phyloP scores from a whole-genome alignment of 1,140 invertebrate species.

The Drosophila tristis region DNA sequence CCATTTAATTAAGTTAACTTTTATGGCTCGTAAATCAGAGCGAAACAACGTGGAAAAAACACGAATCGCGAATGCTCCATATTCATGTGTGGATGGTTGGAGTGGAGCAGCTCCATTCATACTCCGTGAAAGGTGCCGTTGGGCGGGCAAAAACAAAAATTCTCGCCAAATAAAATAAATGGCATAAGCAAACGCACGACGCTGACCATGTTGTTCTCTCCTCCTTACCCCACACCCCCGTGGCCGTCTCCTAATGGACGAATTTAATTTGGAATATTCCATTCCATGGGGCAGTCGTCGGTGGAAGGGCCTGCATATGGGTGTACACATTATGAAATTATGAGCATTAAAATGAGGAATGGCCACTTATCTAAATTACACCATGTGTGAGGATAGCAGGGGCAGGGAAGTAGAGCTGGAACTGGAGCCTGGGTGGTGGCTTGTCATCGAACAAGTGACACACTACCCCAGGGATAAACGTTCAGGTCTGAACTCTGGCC shows the following conservation, averaged over 20 bases:
- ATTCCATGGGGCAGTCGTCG: not conserved
- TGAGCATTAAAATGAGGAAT: slow-evolving; percentile 84
- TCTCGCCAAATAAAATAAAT: slow-evolving; percentile 71
- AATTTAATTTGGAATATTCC: slow-evolving; percentile 60
- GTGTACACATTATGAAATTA: slow-evolving; percentile 83
- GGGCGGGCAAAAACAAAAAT: slow-evolving; percentile 62
- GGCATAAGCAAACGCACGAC: slow-evolving; percentile 52
- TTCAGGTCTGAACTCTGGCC: slow-evolving; percentile 48
- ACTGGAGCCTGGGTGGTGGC: slow-evolving; percentile 4
- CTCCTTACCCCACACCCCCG: not conserved
- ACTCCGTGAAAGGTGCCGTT: slow-evolving; percentile 61
- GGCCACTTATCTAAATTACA: slow-evolving; percentile 84
- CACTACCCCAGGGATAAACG: slow-evolving; percentile 41
- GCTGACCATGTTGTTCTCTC: slow-evolving; percentile 75
- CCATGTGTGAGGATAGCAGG: slow-evolving; percentile 60
- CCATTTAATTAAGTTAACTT: slow-evolving; percentile 82
- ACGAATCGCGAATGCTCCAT: slow-evolving; percentile 69
- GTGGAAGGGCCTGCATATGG: slow-evolving; percentile 57
- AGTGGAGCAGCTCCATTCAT: slow-evolving; percentile 13
- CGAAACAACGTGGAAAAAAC: slow-evolving; percentile 56
- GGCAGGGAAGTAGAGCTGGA: slow-evolving; percentile 9
- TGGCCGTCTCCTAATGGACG: slow-evolving; percentile 52
- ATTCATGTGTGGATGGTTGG: slow-evolving; percentile 49
- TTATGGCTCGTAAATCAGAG: slow-evolving; percentile 77
- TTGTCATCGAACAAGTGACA: slow-evolving; percentile 73